Percentiles rank a stretch among this genome's conserved stretches.
Evolutionary conservation across 2,888 invertebrate species (phyloP).

Genomic region (Macrostomum cliftonense): DNA sequence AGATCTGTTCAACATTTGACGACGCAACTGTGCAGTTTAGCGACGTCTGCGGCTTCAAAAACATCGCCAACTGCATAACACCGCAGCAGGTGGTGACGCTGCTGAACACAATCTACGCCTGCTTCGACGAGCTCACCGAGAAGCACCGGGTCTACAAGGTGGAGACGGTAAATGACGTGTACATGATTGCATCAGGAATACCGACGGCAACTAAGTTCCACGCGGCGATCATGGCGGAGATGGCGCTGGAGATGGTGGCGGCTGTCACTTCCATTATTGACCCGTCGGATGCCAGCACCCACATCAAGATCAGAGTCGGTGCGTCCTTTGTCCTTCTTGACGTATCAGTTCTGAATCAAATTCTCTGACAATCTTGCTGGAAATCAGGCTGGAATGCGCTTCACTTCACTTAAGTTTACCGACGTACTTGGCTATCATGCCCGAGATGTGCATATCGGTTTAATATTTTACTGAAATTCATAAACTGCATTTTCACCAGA

Average conservation of each 20-base stretch:
- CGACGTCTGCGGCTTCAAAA: slow-evolving; percentile 89
- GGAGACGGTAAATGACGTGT: slow-evolving; percentile 91
- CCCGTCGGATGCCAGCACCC: slow-evolving; percentile 48
- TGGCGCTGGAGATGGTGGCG: slow-evolving; percentile 87
- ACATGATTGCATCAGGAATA: slow-evolving; percentile 90
- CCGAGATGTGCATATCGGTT: too few relatives aligned
- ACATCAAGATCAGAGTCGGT: slow-evolving; percentile 37
- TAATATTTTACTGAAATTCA: too few relatives aligned
- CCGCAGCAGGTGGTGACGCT: slow-evolving; percentile 95
- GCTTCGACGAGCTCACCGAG: slow-evolving; percentile 76
- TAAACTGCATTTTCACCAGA: too few relatives aligned
- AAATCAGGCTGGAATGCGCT: background rate
- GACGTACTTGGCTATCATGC: too few relatives aligned
- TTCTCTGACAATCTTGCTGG: too few relatives aligned
- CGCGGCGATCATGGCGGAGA: slow-evolving; percentile 50
- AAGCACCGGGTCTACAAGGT: slow-evolving; percentile 83
- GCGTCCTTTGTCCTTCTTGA: background rate
- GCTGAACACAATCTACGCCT: slow-evolving; percentile 82
- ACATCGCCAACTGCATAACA: slow-evolving; percentile 80
- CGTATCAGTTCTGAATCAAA: too few relatives aligned
- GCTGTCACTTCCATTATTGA: slow-evolving; percentile 74
- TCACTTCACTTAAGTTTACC: too few relatives aligned
- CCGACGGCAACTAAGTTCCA: slow-evolving; percentile 73
- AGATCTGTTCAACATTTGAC: slow-evolving; percentile 47
- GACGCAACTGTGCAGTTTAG: slow-evolving; percentile 86